Evolutionary conservation across 2,888 invertebrate genomes (phyloP), one percentile per base, ranked within the genome.

Genomic region (Caenorhabditis japonica): DNA sequence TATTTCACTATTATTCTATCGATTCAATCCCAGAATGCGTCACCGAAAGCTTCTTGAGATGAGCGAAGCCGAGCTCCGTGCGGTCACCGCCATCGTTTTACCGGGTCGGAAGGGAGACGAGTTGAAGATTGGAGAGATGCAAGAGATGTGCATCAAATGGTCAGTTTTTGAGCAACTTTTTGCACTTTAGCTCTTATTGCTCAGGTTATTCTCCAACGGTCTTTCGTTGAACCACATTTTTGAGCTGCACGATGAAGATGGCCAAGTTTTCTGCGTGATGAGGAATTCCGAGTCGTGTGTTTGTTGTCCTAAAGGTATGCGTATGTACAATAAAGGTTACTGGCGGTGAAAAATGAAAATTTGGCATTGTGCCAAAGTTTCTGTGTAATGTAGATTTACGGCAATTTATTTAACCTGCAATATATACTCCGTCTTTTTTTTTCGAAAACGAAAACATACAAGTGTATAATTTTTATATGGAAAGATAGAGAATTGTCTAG

Each of bases 131-230:
- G 64, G 38, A 12, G 64, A 76, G 19, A 70, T 70, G 49, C 78
- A 78, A 43, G 78, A 78, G 47, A 72, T 76, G 59, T 59, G 62
- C 38, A 71, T 78, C 15, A 78, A 78, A 53, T 78, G 78, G 78
- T 76, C 10, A 39, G 30, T 27, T n/a, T 25, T 39, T 38, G 4
- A 53, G 7, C n/a, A n/a, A 39, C 25, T 13, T 17, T 36, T 19
- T n/a, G 34, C 13, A 39, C 13, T 39, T 39, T 53, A 15, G 52
- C 10, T n/a, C 13, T 17, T 12, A 13, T 23, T 43, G 52, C 66
- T 43, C 47, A 80, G 80, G 80, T 51, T 80, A 49, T 80, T 80
- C 46, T 69, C 75, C 38, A 79, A 77, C 27, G 73, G 75, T n/a
- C 55, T 80, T 3, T 74, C 76, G 4, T 77, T 80, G 39, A 78